Base-by-base conservation (phyloP, 2,113 vertebrate species). In the Platysternon megacephalum region DNA sequence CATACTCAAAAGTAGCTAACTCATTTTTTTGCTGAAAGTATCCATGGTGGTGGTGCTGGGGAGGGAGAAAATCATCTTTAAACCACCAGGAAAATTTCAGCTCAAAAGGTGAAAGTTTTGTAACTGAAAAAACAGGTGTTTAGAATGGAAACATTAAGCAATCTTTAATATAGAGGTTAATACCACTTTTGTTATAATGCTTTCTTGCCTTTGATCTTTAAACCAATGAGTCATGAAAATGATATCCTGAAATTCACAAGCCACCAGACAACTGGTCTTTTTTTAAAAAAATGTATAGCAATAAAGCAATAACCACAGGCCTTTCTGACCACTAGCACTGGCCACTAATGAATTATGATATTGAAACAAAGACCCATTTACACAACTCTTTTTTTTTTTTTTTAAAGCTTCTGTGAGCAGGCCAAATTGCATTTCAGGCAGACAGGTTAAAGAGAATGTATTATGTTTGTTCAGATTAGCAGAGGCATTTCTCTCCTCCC, bases 311-410 rank as follows among this genome's bases (percentile, higher is more conserved):
- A 89, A 85, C 85, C 29, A 89, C 80, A 95, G 93, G 58, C 86
- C 89, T 82, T 90, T 97, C 88, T 89, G 85, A 87, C 94, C 87
- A 95, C 95, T 88, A 96, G 74, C 91, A 89, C 58, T 32, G 52
- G 79, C 84, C 84, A 85, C 61, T 94, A 96, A 97, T 95, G 96
- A 97, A 94, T 92, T 93, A 88, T 32, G 42, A 81, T 90, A 96
- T 78, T 52, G 89, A 96, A 96, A 97, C 84, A 96, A 95, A 93
- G 52, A 61, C 22, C 24, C 35, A 55, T 83, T 83, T 85, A 2
- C 79, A 95, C 83, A 82, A 56, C 35, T 88, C 4, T 3, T 53
- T 84, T 52, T 65, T 52, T 39, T 42, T 39, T 48, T 22, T 72
- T 17, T 72, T 17, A 89, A 35, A 82, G 78, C 82, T 84, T 87